Conservation (phyloP, 2,113 vertebrate genomes). For the Numenius arquata region DNA sequence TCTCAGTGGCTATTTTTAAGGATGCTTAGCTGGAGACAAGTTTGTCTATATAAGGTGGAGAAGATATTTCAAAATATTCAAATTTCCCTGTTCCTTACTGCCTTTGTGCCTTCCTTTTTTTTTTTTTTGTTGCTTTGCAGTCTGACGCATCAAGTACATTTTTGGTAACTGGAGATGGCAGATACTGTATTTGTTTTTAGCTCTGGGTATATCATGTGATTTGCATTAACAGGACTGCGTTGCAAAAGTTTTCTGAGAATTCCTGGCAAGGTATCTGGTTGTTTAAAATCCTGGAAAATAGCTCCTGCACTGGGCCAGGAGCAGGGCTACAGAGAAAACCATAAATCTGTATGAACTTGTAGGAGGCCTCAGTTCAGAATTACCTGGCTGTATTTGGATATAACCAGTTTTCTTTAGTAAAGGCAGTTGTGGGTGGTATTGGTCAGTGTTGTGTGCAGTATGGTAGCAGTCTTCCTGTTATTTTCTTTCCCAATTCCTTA, state of each 20-base stretch:
- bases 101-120: not conserved
- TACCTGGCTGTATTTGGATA: not conserved
- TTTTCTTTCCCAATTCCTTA: not conserved
- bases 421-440: not conserved
- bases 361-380: not conserved
- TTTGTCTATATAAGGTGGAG: not conserved
- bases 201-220: not conserved
- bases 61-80: not conserved
- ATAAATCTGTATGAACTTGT: not conserved
- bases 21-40: not conserved
- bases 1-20: not conserved
- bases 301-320: not conserved
- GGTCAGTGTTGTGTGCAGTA: not conserved
- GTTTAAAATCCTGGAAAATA: not conserved
- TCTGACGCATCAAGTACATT: not conserved
- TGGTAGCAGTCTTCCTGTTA: not conserved
- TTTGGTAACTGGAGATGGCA: not conserved
- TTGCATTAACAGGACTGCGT: not conserved
- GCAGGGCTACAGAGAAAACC: not conserved
- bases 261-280: not conserved
- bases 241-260: not conserved
- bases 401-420: not conserved
- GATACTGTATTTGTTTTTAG: not conserved
- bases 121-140: constrained; percentile 38
- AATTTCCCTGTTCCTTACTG: not conserved